These are phyloP conservation scores for Thymelicus lineola DNA, from an alignment of 2,888 invertebrate species.

Conservation along the genomic window DNA sequence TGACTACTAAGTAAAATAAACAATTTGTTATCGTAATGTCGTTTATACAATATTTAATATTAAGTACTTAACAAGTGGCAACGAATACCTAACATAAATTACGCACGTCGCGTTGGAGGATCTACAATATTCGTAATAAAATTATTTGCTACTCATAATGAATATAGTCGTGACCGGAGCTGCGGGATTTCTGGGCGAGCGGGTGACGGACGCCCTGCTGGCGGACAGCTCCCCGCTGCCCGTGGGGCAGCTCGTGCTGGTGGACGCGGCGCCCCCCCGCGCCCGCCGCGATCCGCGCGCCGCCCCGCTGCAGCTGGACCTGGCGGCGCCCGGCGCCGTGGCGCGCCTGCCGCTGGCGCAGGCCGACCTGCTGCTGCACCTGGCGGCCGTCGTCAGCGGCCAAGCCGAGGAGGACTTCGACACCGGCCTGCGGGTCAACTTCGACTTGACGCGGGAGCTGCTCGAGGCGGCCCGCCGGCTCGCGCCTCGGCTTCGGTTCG, in stretches of 20 bases:
- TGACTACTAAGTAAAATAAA: not conserved
- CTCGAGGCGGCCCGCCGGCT: conserved; percentile 61
- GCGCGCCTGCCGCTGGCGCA: conserved; percentile 52
- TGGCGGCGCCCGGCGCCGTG: conserved; percentile 53
- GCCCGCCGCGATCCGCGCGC: conserved; percentile 53
- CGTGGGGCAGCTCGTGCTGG: conserved; percentile 53
- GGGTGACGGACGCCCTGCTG: conserved; percentile 57
- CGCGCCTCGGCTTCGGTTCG: conserved; percentile 55
- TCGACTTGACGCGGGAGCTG: conserved; percentile 69
- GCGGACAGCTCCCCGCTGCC: conserved; percentile 48
- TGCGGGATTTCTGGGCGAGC: conserved; percentile 63
- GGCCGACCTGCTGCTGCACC: conserved; percentile 63
- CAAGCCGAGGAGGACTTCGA: conserved; percentile 72
- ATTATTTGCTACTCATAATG: conserved; percentile 50
- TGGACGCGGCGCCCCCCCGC: conserved; percentile 46
- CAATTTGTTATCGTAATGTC: not conserved
- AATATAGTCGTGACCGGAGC: conserved; percentile 69
- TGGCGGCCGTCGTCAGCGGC: conserved; percentile 75
- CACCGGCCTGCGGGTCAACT: conserved; percentile 66
- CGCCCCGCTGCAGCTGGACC: conserved; percentile 50
- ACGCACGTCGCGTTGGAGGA: no score
- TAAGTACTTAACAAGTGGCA: not conserved
- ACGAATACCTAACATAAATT: no score
- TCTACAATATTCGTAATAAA: not conserved
- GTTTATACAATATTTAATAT: not conserved